These are phyloP conservation scores for Barnardius zonarius DNA, from an alignment of 2,113 vertebrate species.

Conservation along the genomic window DNA sequence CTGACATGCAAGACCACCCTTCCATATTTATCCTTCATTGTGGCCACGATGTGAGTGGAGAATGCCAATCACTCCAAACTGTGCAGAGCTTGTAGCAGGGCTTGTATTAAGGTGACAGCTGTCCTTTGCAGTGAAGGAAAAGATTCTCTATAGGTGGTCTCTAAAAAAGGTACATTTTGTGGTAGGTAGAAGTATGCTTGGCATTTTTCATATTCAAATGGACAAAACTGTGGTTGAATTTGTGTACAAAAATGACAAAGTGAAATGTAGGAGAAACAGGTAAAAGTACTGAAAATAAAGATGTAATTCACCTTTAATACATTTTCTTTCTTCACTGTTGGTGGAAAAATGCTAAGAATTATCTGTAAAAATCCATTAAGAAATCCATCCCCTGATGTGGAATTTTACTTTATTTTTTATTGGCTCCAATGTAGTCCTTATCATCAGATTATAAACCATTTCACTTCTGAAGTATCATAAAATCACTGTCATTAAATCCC, in stretches of 20 bases:
- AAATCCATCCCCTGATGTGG: neutral
- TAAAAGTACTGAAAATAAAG: neutral
- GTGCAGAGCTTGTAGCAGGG: neutral
- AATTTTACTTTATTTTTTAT: neutral
- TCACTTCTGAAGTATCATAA: constrained; percentile 10
- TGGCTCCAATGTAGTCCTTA: neutral
- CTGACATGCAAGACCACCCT: neutral
- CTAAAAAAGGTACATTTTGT: neutral
- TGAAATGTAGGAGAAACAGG: neutral
- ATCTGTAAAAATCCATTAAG: neutral
- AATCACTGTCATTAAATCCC: constrained; percentile 3
- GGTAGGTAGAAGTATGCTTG: neutral
- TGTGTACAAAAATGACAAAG: neutral
- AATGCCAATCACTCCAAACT: neutral
- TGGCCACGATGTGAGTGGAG: neutral
- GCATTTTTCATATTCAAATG: neutral
- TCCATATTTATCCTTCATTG: neutral
- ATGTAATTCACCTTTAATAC: neutral
- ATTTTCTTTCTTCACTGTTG: neutral
- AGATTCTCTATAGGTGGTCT: neutral
- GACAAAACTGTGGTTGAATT: neutral
- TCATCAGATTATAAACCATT: constrained; percentile 3
- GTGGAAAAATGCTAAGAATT: neutral
- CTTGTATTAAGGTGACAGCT: neutral
- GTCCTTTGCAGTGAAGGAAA: neutral